A percentile compares a stretch with the other conserved stretches of the same genome.
Conservation (phyloP, 2,888 invertebrate genomes). For the Aleiodes alternator region DNA sequence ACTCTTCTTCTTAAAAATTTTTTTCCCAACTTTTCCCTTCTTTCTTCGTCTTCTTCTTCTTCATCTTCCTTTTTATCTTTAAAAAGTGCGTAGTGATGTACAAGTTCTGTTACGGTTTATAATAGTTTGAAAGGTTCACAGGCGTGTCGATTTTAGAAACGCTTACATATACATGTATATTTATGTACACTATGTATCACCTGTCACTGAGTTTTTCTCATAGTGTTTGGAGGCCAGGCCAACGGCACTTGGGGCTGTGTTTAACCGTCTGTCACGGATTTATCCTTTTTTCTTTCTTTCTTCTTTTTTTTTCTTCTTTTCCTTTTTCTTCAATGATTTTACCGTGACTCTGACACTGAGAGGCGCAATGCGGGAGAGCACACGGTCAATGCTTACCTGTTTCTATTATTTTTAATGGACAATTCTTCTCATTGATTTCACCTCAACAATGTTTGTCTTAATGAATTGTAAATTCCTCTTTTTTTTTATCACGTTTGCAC, state of each 20-base stretch:
- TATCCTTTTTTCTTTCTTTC: constrained; percentile 7
- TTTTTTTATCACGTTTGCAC: no score
- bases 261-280: constrained; percentile 41
- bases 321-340: not conserved
- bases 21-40: not conserved
- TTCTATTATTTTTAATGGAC: constrained; percentile 9
- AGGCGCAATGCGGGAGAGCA: constrained; percentile 19
- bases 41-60: not conserved
- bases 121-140: constrained; percentile 20
- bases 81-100: constrained; percentile 27
- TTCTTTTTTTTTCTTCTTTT: no score
- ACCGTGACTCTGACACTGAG: constrained; percentile 33
- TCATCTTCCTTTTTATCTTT: not conserved
- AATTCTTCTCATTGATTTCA: not conserved
- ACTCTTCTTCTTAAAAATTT: constrained; percentile 7
- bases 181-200: constrained; percentile 36
- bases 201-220: constrained; percentile 21
- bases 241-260: constrained; percentile 22
- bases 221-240: constrained; percentile 26
- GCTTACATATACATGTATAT: constrained; percentile 30
- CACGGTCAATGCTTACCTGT: not conserved
- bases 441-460: not conserved
- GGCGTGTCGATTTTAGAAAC: constrained; percentile 29
- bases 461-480: no score
- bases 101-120: constrained; percentile 27